Evolutionary conservation across 2,888 invertebrate genomes (phyloP).

Genomic region (Girardia tigrina): DNA sequence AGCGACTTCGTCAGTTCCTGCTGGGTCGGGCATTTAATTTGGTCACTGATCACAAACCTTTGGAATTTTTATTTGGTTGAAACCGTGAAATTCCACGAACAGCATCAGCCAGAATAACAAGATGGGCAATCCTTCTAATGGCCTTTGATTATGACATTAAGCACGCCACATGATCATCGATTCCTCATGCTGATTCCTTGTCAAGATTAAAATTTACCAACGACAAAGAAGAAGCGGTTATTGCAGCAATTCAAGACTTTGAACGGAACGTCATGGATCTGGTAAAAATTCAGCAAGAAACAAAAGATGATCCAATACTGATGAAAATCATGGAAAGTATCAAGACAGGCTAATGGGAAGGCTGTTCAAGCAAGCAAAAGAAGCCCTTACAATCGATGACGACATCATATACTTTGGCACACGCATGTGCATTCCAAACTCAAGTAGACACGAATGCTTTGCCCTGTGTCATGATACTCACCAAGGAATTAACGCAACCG

Average conservation of each 20-base stretch:
- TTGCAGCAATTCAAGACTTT: slow-evolving; percentile 24
- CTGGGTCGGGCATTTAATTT: slow-evolving; percentile 15
- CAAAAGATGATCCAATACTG: slow-evolving; percentile 10
- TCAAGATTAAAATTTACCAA: slow-evolving; percentile 21
- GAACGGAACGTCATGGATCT: background rate
- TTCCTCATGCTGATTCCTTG: slow-evolving; percentile 26
- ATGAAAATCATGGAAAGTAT: slow-evolving; percentile 25
- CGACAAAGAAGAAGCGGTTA: slow-evolving; percentile 20
- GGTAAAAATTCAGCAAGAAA: slow-evolving; percentile 24
- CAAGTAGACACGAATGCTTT: slow-evolving; percentile 21
- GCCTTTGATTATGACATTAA: slow-evolving; percentile 12
- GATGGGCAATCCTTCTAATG: slow-evolving; percentile 27
- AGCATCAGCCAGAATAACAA: slow-evolving; percentile 28
- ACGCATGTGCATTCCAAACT: slow-evolving; percentile 11
- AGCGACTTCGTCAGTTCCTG: slow-evolving; percentile 17
- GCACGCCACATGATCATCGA: background rate
- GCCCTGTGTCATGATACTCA: slow-evolving; percentile 21
- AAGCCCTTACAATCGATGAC: slow-evolving; percentile 27
- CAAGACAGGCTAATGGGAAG: slow-evolving; percentile 30
- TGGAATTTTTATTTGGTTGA: slow-evolving; percentile 28
- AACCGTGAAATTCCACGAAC: slow-evolving; percentile 6
- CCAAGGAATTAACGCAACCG: slow-evolving; percentile 14
- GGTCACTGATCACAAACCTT: slow-evolving; percentile 28
- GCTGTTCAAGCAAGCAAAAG: slow-evolving; percentile 15
- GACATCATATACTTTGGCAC: slow-evolving; percentile 28